phyloP scores from a whole-genome alignment of 1,140 invertebrate genomes.

The Drosophila athabasca region DNA sequence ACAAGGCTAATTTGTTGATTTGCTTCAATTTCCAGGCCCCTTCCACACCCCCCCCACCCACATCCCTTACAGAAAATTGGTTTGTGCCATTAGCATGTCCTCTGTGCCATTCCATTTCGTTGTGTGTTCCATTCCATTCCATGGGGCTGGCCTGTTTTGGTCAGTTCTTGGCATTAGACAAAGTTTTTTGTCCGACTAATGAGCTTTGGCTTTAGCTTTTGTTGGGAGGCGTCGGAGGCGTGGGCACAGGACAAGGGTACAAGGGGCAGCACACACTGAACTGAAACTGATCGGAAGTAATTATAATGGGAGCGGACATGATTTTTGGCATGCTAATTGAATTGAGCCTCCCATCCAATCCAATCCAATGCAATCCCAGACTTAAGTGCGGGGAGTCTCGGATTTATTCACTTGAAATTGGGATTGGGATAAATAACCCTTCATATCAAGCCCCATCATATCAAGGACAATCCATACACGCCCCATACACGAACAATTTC shows the following conservation, averaged over 20 bases:
- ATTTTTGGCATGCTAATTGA: constrained; percentile 79
- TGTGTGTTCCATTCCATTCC: constrained; percentile 11
- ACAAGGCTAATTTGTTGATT: constrained; percentile 80
- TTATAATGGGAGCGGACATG: constrained; percentile 73
- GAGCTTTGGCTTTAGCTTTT: constrained; percentile 48
- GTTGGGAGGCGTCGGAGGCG: neutral
- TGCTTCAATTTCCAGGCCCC: constrained; percentile 76
- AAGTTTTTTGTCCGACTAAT: constrained; percentile 68
- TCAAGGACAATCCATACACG: too few relatives aligned
- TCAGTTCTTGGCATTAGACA: constrained; percentile 45
- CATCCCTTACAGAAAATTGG: too few relatives aligned
- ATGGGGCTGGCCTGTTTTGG: constrained; percentile 31
- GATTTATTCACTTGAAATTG: neutral
- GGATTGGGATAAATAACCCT: too few relatives aligned
- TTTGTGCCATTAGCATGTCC: constrained; percentile 62
- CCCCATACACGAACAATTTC: too few relatives aligned
- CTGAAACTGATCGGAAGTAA: constrained; percentile 63
- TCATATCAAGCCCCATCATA: too few relatives aligned
- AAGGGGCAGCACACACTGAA: constrained; percentile 6
- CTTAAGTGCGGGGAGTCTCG: constrained; percentile 1
- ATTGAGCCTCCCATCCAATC: constrained; percentile 41
- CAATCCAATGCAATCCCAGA: neutral
- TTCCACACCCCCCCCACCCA: too few relatives aligned
- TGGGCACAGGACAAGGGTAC: neutral
- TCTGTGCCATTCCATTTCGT: neutral